Evolutionary conservation across 2,797 vertebrate species (phyloP).

Genomic region (Xenops minutus): DNA sequence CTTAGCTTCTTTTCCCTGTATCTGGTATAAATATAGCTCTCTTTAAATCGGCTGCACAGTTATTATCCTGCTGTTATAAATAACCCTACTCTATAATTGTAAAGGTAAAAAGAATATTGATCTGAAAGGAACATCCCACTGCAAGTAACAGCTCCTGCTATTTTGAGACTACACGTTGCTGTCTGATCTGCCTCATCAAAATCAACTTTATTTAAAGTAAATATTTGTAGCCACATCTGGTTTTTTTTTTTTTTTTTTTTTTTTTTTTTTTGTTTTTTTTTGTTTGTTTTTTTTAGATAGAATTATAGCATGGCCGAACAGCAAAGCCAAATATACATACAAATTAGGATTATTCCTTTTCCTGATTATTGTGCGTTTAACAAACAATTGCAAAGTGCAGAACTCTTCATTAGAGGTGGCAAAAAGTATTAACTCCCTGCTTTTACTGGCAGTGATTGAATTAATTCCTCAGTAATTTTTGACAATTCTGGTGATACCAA

Average conservation of each 20-base stretch:
- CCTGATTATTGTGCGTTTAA: neutral
- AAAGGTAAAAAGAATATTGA: conserved; percentile 1
- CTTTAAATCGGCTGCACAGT: neutral
- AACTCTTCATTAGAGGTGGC: neutral
- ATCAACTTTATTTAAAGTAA: neutral
- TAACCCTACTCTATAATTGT: neutral
- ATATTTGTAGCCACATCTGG: neutral
- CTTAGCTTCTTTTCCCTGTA: neutral
- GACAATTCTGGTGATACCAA: neutral
- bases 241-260: neutral
- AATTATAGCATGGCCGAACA: neutral
- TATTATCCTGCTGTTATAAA: neutral
- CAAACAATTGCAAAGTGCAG: neutral
- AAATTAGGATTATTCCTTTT: neutral
- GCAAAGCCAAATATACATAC: neutral
- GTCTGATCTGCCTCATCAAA: neutral
- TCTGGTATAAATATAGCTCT: neutral
- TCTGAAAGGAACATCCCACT: neutral
- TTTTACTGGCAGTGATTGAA: neutral
- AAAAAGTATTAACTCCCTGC: neutral
- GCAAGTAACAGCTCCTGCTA: neutral
- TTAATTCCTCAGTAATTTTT: neutral
- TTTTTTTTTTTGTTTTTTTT: no score
- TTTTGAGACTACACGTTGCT: neutral
- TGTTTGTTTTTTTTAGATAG: neutral